A percentile compares a stretch with the other conserved stretches of the same genome.
phyloP scores from a whole-genome alignment of 2,113 vertebrate species.

The Murina feae region DNA sequence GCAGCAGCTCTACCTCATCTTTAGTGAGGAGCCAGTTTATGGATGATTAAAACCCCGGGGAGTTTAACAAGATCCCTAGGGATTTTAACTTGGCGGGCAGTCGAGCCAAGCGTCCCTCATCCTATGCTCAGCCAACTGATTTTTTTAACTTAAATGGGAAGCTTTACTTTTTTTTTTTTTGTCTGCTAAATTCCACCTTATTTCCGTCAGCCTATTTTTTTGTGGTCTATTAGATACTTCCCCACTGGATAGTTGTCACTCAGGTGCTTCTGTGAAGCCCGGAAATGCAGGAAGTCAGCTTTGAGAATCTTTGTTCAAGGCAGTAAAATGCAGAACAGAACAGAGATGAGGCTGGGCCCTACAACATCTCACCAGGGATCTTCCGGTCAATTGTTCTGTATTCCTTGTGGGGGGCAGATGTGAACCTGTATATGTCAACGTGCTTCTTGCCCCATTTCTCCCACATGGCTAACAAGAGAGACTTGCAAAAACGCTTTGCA shows the following conservation, averaged over 20 bases:
- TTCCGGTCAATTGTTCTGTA: not conserved
- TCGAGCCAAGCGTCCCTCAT: not conserved
- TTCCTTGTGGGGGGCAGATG: not conserved
- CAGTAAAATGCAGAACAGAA: not conserved
- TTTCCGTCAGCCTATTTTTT: not conserved
- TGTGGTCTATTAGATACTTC: conserved; percentile 33
- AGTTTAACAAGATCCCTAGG: not conserved
- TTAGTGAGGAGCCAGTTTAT: not conserved
- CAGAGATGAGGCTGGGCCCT: not conserved
- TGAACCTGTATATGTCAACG: not conserved
- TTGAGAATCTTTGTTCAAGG: not conserved
- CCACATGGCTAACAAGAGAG: not conserved
- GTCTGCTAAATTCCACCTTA: conserved; percentile 9
- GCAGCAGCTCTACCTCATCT: not conserved
- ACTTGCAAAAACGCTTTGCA: not conserved
- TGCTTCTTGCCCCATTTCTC: not conserved
- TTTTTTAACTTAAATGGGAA: not conserved
- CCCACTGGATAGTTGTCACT: not conserved
- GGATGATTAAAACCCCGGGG: not conserved
- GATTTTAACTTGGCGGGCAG: too few species aligned
- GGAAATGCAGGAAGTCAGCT: not conserved
- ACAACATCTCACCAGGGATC: not conserved
- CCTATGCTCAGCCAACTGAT: not conserved
- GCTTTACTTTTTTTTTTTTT: not conserved
- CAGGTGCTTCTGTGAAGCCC: not conserved